Evolutionary conservation across 1,140 invertebrate species (phyloP).

Genomic region (Arion vulgaris): DNA sequence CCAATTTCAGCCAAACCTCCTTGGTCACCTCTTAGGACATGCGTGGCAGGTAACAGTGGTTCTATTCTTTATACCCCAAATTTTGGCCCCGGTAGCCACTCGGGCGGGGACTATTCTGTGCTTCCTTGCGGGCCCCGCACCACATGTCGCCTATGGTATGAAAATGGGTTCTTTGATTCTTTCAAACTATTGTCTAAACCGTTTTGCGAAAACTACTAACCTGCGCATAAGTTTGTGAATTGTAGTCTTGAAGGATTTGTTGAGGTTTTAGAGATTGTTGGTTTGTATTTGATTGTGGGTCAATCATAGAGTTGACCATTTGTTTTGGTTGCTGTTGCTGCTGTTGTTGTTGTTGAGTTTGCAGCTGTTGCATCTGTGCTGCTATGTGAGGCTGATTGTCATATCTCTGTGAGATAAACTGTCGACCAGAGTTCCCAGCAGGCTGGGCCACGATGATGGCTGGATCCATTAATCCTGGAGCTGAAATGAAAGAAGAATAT

Average conservation of each 20-base stretch:
- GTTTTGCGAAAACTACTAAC: too few relatives aligned
- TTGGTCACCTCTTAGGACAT: too few relatives aligned
- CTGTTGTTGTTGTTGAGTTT: neutral
- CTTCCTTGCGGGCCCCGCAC: too few relatives aligned
- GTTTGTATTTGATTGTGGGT: neutral
- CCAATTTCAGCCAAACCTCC: too few relatives aligned
- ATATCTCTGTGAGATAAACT: slow-evolving; percentile 14
- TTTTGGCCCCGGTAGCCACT: too few relatives aligned
- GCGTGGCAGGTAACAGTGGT: too few relatives aligned
- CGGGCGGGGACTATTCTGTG: too few relatives aligned
- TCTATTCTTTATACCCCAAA: too few relatives aligned
- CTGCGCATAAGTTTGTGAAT: slow-evolving; percentile 19
- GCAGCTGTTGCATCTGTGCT: neutral
- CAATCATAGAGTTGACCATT: neutral
- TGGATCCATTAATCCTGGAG: slow-evolving; percentile 64
- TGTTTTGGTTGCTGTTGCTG: neutral
- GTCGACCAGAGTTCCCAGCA: slow-evolving; percentile 17
- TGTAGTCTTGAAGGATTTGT: slow-evolving; percentile 5
- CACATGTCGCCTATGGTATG: too few relatives aligned
- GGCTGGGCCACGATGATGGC: slow-evolving; percentile 70
- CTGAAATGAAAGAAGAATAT: neutral
- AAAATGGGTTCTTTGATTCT: too few relatives aligned
- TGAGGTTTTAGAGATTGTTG: neutral
- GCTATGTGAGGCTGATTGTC: neutral
- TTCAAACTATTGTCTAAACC: too few relatives aligned